These are phyloP conservation scores for Isurus oxyrinchus DNA, from an alignment of 2,113 vertebrate species.

Conservation along the genomic window DNA sequence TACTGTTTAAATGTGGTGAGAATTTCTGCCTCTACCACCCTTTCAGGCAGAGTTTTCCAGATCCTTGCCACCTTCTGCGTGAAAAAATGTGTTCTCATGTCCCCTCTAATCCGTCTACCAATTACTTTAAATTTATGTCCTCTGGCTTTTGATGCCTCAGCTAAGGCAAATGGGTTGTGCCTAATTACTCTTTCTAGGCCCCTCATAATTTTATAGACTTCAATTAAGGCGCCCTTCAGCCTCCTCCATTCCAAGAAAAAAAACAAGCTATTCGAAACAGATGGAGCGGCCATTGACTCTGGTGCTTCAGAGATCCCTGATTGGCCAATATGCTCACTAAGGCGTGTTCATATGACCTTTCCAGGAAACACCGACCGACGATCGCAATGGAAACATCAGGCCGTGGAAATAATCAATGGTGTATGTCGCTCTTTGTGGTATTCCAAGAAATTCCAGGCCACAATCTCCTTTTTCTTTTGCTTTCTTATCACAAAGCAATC, in stretches of 20 bases:
- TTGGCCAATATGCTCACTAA: background rate
- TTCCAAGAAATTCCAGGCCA: background rate
- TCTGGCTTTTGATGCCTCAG: background rate
- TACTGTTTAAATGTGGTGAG: too few species aligned
- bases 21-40: too few species aligned
- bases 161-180: background rate
- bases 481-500: background rate
- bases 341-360: background rate
- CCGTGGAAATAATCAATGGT: background rate
- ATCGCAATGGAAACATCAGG: background rate
- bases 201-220: background rate
- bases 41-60: too few species aligned
- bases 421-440: background rate
- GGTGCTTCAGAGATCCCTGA: background rate
- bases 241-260: background rate
- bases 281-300: background rate
- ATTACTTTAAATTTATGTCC: background rate
- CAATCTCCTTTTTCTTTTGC: background rate
- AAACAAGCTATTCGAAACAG: background rate
- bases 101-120: background rate
- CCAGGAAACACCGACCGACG: background rate
- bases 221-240: background rate
- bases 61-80: too few species aligned
- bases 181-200: background rate
- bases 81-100: too few species aligned